Evolutionary conservation across 2,113 vertebrate species (phyloP).

Genomic region (Gallinago media): DNA sequence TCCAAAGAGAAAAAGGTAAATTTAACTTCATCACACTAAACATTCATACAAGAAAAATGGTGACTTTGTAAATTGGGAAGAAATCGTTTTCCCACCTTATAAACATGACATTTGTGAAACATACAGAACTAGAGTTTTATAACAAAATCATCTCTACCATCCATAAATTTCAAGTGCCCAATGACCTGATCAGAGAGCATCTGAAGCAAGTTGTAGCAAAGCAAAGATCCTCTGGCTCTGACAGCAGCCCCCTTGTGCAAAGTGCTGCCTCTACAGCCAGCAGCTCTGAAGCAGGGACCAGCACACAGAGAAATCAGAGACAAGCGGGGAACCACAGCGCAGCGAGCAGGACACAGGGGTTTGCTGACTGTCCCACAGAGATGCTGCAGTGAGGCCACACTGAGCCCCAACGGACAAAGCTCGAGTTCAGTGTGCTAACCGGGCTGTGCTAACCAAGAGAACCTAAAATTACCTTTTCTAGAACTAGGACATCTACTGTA

Average conservation of each 20-base stretch:
- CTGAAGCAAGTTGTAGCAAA: background rate
- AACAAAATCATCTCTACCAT: background rate
- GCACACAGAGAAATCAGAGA: background rate
- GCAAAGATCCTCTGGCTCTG: background rate
- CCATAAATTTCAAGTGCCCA: background rate
- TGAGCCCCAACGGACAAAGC: background rate
- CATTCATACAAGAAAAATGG: background rate
- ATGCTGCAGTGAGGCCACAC: background rate
- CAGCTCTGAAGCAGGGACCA: background rate
- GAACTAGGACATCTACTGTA: background rate
- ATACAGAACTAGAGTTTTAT: background rate
- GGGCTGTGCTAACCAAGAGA: background rate
- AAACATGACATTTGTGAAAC: background rate
- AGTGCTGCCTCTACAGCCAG: background rate
- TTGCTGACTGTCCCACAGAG: background rate
- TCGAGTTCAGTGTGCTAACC: background rate
- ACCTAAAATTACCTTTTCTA: constrained; percentile 8
- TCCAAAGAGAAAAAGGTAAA: background rate
- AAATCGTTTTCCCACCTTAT: background rate
- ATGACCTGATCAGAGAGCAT: background rate
- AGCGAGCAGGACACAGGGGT: accelerated
- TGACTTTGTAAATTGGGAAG: background rate
- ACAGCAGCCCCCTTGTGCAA: background rate
- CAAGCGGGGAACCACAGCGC: accelerated
- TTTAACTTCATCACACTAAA: background rate